A percentile compares a stretch with the other conserved stretches of the same genome.
phyloP scores from a whole-genome alignment of 2,797 vertebrate genomes.

The Erpetoichthys calabaricus region DNA sequence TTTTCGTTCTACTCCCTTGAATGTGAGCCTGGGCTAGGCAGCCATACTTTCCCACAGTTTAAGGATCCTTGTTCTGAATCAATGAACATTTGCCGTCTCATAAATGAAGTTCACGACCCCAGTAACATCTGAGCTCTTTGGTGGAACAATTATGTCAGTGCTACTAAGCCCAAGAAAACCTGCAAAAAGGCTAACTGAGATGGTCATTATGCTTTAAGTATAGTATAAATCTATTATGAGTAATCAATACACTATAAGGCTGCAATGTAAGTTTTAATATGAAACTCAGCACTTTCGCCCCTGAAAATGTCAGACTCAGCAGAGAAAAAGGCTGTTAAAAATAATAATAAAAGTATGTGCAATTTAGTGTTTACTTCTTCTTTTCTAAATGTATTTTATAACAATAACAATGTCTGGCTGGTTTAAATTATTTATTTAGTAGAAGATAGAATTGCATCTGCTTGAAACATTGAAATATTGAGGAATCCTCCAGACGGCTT shows the following conservation, averaged over 20 bases:
- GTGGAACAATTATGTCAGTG: conserved; percentile 21
- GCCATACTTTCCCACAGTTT: conserved; percentile 20
- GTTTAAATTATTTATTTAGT: no score
- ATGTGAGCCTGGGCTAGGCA: conserved; percentile 6
- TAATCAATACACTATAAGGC: conserved; percentile 29
- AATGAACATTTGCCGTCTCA: conserved; percentile 25
- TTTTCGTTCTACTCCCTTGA: conserved; percentile 4
- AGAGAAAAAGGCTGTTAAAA: background rate
- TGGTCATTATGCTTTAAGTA: conserved; percentile 24
- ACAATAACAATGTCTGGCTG: no score
- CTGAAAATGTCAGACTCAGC: background rate
- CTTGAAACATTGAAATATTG: no score
- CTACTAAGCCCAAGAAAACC: conserved; percentile 20
- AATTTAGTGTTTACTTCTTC: no score
- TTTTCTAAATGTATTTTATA: no score
- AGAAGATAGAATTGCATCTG: no score
- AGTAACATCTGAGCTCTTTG: conserved; percentile 19
- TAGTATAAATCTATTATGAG: conserved; percentile 28
- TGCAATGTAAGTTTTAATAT: background rate
- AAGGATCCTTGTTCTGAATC: conserved; percentile 23
- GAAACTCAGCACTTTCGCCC: background rate
- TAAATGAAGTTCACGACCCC: conserved; percentile 25
- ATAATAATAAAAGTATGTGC: no score
- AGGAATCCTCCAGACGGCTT: no score
- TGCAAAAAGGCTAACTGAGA: conserved; percentile 27